These are phyloP conservation scores for Rachycentron canadum DNA, from an alignment of 2,797 vertebrate genomes.

Conservation along the genomic window DNA sequence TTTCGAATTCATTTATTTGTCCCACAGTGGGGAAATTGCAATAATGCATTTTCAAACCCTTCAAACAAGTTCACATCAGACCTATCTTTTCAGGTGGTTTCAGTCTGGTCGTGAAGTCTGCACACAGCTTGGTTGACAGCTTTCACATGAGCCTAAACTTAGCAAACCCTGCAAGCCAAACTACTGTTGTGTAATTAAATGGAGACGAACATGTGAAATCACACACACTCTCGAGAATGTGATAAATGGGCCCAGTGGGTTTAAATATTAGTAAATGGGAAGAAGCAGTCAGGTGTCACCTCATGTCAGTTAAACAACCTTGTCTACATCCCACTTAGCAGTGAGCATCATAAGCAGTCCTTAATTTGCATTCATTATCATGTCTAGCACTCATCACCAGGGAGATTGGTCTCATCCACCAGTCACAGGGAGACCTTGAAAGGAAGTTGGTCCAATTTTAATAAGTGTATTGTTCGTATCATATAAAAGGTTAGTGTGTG, in stretches of 20 bases:
- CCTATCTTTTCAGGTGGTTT: too few relatives aligned
- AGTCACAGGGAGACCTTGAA: constrained; percentile 13
- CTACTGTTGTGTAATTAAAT: too few relatives aligned
- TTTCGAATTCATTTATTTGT: too few relatives aligned
- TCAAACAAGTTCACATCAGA: too few relatives aligned
- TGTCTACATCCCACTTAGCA: neutral
- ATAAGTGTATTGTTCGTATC: neutral
- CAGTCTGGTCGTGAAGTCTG: too few relatives aligned
- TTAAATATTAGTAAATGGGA: neutral
- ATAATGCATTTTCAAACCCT: too few relatives aligned
- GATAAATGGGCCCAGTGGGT: neutral
- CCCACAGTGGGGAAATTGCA: too few relatives aligned
- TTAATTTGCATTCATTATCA: constrained; percentile 15
- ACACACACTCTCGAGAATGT: too few relatives aligned
- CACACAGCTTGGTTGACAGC: too few relatives aligned
- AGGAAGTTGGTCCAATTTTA: constrained; percentile 11
- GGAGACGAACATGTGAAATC: too few relatives aligned
- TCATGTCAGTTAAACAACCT: neutral
- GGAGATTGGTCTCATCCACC: neutral
- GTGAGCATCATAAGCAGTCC: neutral
- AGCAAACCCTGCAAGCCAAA: too few relatives aligned
- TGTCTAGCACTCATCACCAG: neutral
- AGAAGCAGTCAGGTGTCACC: neutral
- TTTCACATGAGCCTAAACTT: too few relatives aligned
- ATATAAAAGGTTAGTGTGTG: neutral